Percentiles rank a stretch among this genome's conserved stretches.
Evolutionary conservation across 2,797 vertebrate species (phyloP).

Genomic region (Poeciliopsis infans): DNA sequence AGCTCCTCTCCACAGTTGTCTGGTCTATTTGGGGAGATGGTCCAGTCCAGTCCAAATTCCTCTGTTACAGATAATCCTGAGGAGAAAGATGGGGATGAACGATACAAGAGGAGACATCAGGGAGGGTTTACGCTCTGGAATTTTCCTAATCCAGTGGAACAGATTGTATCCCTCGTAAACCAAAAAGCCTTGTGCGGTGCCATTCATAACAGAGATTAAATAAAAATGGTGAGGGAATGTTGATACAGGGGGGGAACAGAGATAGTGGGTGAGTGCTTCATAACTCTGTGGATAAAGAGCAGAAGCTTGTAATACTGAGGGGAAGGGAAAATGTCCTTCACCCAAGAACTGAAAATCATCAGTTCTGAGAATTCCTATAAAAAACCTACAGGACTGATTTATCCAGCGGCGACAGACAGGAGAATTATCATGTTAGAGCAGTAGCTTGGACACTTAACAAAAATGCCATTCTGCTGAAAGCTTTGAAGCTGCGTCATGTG

Average conservation of each 20-base stretch:
- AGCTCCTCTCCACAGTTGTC: constrained; percentile 68
- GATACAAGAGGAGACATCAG: constrained; percentile 39
- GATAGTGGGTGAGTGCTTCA: constrained; percentile 1
- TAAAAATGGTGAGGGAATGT: constrained; percentile 18
- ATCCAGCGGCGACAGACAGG: background rate
- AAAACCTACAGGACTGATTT: background rate
- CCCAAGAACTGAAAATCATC: background rate
- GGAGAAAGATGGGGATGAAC: constrained; percentile 68
- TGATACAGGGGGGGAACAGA: constrained; percentile 12
- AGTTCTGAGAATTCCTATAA: background rate
- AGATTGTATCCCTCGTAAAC: constrained; percentile 35
- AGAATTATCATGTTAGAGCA: background rate
- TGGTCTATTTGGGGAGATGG: constrained; percentile 77
- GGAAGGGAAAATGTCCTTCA: background rate
- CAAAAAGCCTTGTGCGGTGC: constrained; percentile 27
- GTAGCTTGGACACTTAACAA: background rate
- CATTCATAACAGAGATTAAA: constrained; percentile 24
- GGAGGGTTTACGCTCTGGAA: constrained; percentile 66
- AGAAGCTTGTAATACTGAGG: background rate
- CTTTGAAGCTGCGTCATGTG: background rate
- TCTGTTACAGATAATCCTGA: constrained; percentile 70
- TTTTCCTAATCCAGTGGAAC: constrained; percentile 63
- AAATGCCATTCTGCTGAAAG: background rate
- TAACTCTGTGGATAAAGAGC: constrained; percentile 31
- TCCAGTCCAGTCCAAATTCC: constrained; percentile 73